Percentiles rank a stretch among this genome's conserved stretches.
Conservation (phyloP, 2,113 vertebrate genomes). For the Polypterus senegalus region DNA sequence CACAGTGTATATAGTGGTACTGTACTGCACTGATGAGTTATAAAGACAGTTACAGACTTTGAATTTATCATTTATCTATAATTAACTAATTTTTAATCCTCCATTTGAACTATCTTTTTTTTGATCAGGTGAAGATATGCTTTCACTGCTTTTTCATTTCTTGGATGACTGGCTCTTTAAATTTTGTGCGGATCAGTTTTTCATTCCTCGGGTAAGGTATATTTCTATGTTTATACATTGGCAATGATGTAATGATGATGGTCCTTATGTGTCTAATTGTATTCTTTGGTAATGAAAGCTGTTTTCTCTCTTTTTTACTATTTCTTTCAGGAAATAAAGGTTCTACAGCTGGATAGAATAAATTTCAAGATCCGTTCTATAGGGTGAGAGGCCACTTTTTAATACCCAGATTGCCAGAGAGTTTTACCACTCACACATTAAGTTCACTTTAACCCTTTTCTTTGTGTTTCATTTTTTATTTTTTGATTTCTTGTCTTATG, state of each 20-base stretch:
- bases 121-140: conserved; percentile 70
- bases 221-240: too few relatives aligned
- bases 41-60: not conserved
- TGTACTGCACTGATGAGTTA: not conserved
- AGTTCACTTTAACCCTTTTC: not conserved
- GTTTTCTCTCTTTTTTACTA: not conserved
- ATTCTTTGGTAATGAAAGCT: too few relatives aligned
- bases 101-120: conserved; percentile 3
- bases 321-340: conserved; percentile 79
- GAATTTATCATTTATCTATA: not conserved
- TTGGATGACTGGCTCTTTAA: conserved; percentile 92
- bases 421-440: too few relatives aligned
- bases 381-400: conserved; percentile 50
- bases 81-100: conserved; percentile 6
- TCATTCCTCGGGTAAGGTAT: conserved; percentile 75
- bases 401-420: too few relatives aligned
- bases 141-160: conserved; percentile 88
- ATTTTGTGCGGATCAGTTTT: conserved; percentile 82
- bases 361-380: conserved; percentile 80
- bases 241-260: too few relatives aligned
- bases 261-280: too few relatives aligned
- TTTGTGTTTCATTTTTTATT: conserved; percentile 19
- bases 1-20: not conserved
- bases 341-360: conserved; percentile 68
- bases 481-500: conserved; percentile 5